phyloP scores from a whole-genome alignment of 1,140 invertebrate genomes.

The Mesaphorura yosii region DNA sequence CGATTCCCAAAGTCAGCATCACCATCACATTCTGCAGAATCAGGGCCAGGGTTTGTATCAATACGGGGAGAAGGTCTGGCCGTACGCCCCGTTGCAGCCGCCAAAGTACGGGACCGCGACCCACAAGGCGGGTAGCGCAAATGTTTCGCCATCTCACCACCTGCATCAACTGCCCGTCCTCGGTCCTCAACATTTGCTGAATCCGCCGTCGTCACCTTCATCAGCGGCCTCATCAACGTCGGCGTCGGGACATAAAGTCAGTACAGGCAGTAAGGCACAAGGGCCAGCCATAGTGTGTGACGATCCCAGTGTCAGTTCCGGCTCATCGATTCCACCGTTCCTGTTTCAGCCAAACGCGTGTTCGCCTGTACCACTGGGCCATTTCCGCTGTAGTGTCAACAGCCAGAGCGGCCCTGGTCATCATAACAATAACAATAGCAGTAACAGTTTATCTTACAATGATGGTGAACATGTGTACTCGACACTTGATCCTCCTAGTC shows the following conservation, averaged over 20 bases:
- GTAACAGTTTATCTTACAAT: constrained; percentile 27
- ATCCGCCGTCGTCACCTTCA: too few relatives aligned
- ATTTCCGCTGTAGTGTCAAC: not conserved
- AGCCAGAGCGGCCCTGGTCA: not conserved
- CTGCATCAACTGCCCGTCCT: too few relatives aligned
- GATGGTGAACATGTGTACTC: constrained; percentile 31
- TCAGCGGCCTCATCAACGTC: constrained; percentile 1
- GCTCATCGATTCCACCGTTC: not conserved
- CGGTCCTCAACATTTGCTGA: too few relatives aligned
- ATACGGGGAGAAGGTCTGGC: constrained; percentile 22
- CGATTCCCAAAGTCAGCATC: not conserved
- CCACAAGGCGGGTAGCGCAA: not conserved
- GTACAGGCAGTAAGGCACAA: not conserved
- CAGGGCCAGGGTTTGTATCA: too few relatives aligned
- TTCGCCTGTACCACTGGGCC: constrained; percentile 22
- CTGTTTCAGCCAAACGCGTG: constrained; percentile 4
- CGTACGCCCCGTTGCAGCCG: constrained; percentile 16
- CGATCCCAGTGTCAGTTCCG: not conserved
- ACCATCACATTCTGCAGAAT: constrained; percentile 2
- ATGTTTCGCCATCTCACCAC: not conserved
- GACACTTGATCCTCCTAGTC: constrained; percentile 29
- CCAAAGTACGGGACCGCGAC: constrained; percentile 8
- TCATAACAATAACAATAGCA: too few relatives aligned
- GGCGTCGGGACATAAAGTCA: constrained; percentile 5
- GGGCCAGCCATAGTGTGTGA: too few relatives aligned